Evolutionary conservation across 2,797 vertebrate genomes (phyloP), one percentile per base, ranked within the genome.

Genomic region (Astyanax mexicanus): DNA sequence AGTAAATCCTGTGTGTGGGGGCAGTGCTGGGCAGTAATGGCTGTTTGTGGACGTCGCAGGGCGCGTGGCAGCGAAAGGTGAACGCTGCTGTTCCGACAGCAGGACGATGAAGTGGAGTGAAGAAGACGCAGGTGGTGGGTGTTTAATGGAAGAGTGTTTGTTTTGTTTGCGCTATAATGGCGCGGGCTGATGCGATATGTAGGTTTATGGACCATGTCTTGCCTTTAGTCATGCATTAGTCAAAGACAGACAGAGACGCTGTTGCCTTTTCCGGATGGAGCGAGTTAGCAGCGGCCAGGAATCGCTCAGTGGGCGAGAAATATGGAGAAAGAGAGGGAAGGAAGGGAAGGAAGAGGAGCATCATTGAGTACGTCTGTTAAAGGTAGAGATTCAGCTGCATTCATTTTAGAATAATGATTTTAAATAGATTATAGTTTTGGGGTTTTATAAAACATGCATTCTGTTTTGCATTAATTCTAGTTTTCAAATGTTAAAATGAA

Each of bases 1-100:
- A n/a, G 19, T 42, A 62, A 62, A 23, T 55, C 25, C 52, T 6
- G 52, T 12, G 1, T 13, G 52, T 15, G 52, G 52, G 27, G 52
- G 52, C 52, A 25, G 52, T 15, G 52, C 52, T 27, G 52, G 52
- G 13, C 52, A 55, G 52, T 55, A 55, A 55, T 15, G 52, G 52
- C 52, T 55, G 52, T 55, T 27, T 27, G 52, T 27, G 37, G 21
- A 29, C 6, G 12, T 40, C 15, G 17, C 17, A 7, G 57, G 60
- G 19, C n/a, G 37, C 15, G 25, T 15, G 10, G 61, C 40, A 17
- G 23, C 11, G n/a, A 64, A 42, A 65, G 61, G 61, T 45, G 44
- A 65, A 3, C 4, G 38, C 21, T 25, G 61, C 13, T 25, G 27
- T 17, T 45, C 21, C 13, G 60, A 27, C 61, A 65, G 21, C 19